These are phyloP conservation scores for Zaprionus ornatus DNA, from an alignment of 1,140 invertebrate genomes.

Conservation along the genomic window DNA sequence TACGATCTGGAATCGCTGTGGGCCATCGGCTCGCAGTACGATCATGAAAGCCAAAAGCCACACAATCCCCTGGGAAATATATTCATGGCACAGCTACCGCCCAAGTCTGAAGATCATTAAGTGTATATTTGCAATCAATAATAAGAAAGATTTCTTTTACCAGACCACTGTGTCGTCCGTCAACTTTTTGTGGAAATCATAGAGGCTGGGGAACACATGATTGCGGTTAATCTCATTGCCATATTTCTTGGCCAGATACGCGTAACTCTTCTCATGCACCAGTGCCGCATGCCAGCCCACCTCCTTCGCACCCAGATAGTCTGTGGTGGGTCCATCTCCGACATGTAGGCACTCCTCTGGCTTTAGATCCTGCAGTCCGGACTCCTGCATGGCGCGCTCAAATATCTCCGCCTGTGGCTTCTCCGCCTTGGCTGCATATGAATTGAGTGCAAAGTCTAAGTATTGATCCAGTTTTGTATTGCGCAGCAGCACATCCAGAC, in stretches of 20 bases:
- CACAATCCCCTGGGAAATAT: slow-evolving; percentile 84
- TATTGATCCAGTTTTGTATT: slow-evolving; percentile 87
- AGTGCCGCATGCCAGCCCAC: slow-evolving; percentile 91
- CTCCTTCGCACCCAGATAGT: slow-evolving; percentile 90
- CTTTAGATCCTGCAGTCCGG: slow-evolving; percentile 81
- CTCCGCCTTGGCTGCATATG: slow-evolving; percentile 88
- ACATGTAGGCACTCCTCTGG: slow-evolving; percentile 91
- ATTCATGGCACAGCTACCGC: slow-evolving; percentile 45
- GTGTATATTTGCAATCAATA: background rate
- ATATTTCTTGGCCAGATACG: slow-evolving; percentile 70
- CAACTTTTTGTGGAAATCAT: slow-evolving; percentile 82
- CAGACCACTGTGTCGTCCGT: slow-evolving; percentile 67
- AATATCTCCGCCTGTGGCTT: slow-evolving; percentile 93
- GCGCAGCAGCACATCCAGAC: slow-evolving; percentile 88
- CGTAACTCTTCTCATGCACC: slow-evolving; percentile 83
- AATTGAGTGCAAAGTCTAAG: slow-evolving; percentile 92
- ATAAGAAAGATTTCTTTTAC: slow-evolving; percentile 37
- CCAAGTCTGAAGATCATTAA: slow-evolving; percentile 12
- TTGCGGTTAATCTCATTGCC: slow-evolving; percentile 67
- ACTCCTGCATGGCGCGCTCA: slow-evolving; percentile 86
- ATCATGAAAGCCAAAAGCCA: slow-evolving; percentile 87
- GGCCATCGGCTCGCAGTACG: slow-evolving; percentile 92
- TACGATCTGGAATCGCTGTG: slow-evolving; percentile 97
- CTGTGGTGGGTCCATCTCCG: slow-evolving; percentile 90
- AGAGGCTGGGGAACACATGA: slow-evolving; percentile 75